Base-by-base conservation (phyloP, 2,888 invertebrate species). In the Agrochola macilenta region DNA sequence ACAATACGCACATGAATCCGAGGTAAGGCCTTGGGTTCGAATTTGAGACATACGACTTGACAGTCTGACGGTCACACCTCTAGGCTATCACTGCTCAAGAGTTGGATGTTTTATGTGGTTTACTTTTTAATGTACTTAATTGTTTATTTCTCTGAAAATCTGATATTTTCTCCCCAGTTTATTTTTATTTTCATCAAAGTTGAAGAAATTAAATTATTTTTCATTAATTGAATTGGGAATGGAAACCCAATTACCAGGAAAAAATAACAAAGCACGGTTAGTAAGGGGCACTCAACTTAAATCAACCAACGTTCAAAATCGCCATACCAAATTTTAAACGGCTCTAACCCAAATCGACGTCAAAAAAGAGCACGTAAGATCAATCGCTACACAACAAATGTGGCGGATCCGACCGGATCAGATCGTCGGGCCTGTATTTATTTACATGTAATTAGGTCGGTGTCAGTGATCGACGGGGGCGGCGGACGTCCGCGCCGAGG, bases 361-460 rank as follows among this genome's bases (percentile, higher is more conserved):
- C 79, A 78, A 77, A 85, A 87, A 82, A 78, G 72, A 77, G 66
- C 72, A 76, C 79, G 60, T 84, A 81, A 86, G 86, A 84, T 90
- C 90, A 91, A 88, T 86, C 88, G 88, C 88, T 86, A 84, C 86
- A 74, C 72, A 82, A 76, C 85, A 79, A 86, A 88, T 84, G 80
- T 85, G 74, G 81, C 69, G 60, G 77, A 61, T 52, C 74, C 58
- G 78, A 60, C 39, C 54, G 89, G 89, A 87, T 90, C 89, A 89
- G 89, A 90, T 89, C 90, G 81, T 78, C 84, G 83, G 85, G 87
- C 88, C 92, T 91, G 94, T 94, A 95, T 95, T 95, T 95, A 95
- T 95, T 95, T 95, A 94, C 95, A 95, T 95, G 94, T 96, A 95
- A 96, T 96, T 95, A 96, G 94, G 93, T 93, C 93, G 92, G 90